Percentiles rank a stretch among this genome's conserved stretches.
Evolutionary conservation across 2,113 vertebrate genomes (phyloP).

Genomic region (Neogobius melanostomus): DNA sequence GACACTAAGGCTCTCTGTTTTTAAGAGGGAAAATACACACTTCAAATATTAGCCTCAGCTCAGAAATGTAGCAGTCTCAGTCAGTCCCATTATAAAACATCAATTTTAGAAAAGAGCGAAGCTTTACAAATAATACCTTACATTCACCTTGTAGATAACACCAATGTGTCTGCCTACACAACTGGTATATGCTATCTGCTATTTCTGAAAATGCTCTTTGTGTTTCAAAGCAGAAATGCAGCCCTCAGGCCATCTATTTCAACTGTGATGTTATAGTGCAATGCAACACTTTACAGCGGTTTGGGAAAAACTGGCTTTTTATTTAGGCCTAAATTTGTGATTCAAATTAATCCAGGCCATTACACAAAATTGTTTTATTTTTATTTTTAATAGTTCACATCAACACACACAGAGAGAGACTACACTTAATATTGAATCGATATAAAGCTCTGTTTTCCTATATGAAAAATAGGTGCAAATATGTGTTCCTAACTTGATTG

Average conservation of each 20-base stretch:
- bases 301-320: constrained; percentile 4
- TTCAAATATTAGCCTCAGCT: constrained; percentile 48
- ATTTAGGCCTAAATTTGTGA: background rate
- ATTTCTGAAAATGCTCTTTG: constrained; percentile 36
- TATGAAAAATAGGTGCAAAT: too few species aligned
- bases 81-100: constrained; percentile 17
- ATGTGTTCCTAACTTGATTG: too few species aligned
- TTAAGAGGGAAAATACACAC: constrained; percentile 1
- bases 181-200: constrained; percentile 40
- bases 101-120: constrained; percentile 23
- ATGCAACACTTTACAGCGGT: constrained; percentile 18
- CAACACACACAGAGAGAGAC: too few species aligned
- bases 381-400: too few species aligned
- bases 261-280: constrained; percentile 24
- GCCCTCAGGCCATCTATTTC: constrained; percentile 37
- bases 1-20: constrained; percentile 52
- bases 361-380: too few species aligned
- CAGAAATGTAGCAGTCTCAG: constrained; percentile 13
- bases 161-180: constrained; percentile 25
- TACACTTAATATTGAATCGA: too few species aligned
- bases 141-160: constrained; percentile 35
- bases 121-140: constrained; percentile 3
- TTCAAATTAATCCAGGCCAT: too few species aligned
- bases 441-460: too few species aligned
- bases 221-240: constrained; percentile 21